Percentiles rank a stretch among this genome's conserved stretches.
These are phyloP conservation scores for Scomber colias DNA, from an alignment of 2,113 vertebrate species.

Conservation along the genomic window DNA sequence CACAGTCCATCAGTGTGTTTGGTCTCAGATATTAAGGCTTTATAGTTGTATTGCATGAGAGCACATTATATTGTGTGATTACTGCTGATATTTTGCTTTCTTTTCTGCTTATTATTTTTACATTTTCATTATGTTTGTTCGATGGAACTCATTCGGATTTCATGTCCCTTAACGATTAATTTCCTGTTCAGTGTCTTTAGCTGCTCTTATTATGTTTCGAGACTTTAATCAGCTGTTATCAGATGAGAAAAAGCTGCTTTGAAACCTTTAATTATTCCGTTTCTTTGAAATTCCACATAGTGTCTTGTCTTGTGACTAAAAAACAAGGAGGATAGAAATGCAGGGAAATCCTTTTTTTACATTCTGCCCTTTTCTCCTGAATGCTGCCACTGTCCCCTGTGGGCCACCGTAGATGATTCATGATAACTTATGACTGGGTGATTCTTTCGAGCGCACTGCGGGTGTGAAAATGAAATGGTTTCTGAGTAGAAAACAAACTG, in stretches of 20 bases:
- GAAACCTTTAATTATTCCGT: neutral
- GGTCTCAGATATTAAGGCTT: neutral
- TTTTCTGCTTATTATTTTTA: neutral
- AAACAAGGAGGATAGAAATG: neutral
- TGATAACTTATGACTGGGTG: slow-evolving; percentile 40
- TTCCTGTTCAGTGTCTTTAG: slow-evolving; percentile 4
- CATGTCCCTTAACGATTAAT: slow-evolving; percentile 20
- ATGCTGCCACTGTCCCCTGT: slow-evolving; percentile 41
- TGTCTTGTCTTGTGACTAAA: neutral
- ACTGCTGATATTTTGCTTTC: neutral
- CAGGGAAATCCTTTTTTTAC: neutral
- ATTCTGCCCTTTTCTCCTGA: slow-evolving; percentile 54
- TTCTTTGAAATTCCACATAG: slow-evolving; percentile 17
- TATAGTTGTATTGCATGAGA: neutral
- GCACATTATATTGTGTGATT: neutral
- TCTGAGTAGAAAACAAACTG: slow-evolving; percentile 43
- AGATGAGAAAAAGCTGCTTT: slow-evolving; percentile 11
- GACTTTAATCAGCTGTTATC: neutral
- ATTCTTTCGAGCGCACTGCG: slow-evolving; percentile 37
- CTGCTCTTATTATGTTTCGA: neutral
- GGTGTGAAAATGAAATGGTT: slow-evolving; percentile 45
- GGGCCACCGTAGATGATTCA: slow-evolving; percentile 52
- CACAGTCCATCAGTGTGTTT: too few relatives aligned
- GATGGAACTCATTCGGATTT: neutral
- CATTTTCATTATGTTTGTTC: neutral